Conservation (phyloP, 2,797 vertebrate species). For the Kryptopterus vitreolus region DNA sequence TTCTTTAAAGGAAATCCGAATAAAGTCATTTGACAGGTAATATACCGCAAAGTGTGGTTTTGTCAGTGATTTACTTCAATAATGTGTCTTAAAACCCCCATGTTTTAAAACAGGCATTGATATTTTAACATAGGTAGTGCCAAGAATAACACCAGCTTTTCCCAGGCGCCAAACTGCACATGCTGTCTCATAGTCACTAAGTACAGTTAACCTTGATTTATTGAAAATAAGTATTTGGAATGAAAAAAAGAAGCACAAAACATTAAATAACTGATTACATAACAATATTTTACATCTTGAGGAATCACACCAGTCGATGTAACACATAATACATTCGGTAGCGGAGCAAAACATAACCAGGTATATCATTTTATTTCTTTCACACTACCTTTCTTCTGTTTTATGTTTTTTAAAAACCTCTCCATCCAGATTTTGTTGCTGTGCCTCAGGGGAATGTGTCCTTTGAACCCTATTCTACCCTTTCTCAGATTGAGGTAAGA, state of each 20-base stretch:
- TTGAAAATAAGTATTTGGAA: neutral
- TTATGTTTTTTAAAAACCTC: neutral
- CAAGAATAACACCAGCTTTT: constrained; percentile 3
- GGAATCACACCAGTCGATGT: neutral
- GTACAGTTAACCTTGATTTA: neutral
- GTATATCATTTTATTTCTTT: neutral
- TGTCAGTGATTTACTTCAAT: neutral
- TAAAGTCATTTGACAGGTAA: constrained; percentile 2
- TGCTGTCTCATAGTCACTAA: neutral
- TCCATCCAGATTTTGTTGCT: constrained; percentile 20
- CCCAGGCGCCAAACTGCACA: neutral
- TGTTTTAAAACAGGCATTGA: neutral
- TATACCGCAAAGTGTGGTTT: neutral
- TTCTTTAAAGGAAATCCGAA: neutral
- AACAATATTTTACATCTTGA: neutral
- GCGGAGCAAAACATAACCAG: neutral
- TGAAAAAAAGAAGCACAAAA: neutral
- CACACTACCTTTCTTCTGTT: neutral
- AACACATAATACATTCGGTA: neutral
- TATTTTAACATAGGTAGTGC: neutral
- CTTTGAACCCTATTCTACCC: constrained; percentile 10
- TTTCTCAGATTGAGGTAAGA: constrained; percentile 9
- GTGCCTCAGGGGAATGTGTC: constrained; percentile 31
- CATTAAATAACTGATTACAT: neutral
- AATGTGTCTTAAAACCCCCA: neutral